Conservation (phyloP, 2,888 invertebrate species). For the Agriopis marginaria region DNA sequence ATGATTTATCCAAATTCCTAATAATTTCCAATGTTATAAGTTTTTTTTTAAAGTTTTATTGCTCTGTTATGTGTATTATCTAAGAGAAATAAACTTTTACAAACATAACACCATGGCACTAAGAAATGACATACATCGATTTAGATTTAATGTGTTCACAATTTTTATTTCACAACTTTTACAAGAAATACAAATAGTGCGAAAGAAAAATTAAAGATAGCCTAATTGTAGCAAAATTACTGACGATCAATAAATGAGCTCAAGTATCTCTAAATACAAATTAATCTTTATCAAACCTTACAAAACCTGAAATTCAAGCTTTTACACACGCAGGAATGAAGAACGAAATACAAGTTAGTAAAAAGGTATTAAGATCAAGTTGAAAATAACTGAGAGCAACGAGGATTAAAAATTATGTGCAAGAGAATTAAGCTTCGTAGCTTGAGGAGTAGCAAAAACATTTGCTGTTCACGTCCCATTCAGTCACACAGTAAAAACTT, state of each 20-base stretch:
- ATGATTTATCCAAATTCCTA: too few species aligned
- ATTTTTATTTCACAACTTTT: neutral
- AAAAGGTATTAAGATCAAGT: slow-evolving; percentile 28
- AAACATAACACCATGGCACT: slow-evolving; percentile 37
- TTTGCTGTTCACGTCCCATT: neutral
- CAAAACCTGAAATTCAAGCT: slow-evolving; percentile 21
- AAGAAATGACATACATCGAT: slow-evolving; percentile 23
- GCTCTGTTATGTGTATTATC: neutral
- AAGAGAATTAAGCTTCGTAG: neutral
- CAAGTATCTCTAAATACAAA: slow-evolving; percentile 10
- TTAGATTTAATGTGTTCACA: slow-evolving; percentile 8
- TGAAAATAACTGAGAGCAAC: slow-evolving; percentile 40
- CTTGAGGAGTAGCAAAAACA: neutral
- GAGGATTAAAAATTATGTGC: slow-evolving; percentile 39
- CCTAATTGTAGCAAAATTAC: slow-evolving; percentile 3
- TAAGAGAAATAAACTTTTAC: slow-evolving; percentile 30
- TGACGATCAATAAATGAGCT: slow-evolving; percentile 16
- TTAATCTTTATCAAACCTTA: slow-evolving; percentile 10
- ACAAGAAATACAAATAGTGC: slow-evolving; percentile 10
- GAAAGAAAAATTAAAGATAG: slow-evolving; percentile 4
- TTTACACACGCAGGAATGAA: slow-evolving; percentile 45
- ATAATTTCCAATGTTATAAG: too few species aligned
- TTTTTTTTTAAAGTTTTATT: neutral
- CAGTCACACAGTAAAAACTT: slow-evolving; percentile 16
- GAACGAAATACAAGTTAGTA: slow-evolving; percentile 37